phyloP scores from a whole-genome alignment of 2,113 vertebrate genomes.

The Pterophyllum scalare region DNA sequence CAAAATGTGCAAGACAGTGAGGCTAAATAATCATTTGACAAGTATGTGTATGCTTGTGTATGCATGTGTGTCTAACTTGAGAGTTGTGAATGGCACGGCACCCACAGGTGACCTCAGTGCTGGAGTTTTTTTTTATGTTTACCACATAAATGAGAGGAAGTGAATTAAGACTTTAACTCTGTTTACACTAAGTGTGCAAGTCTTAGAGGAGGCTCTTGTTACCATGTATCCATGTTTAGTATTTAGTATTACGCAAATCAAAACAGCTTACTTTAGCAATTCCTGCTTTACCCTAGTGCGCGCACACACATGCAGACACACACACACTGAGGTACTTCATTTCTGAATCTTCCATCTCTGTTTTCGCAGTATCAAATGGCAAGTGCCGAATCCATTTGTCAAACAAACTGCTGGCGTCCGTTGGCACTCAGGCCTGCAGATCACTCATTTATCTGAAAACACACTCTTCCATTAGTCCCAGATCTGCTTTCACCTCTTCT shows the following conservation, averaged over 20 bases:
- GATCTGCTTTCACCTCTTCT: slow-evolving; percentile 74
- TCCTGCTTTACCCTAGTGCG: slow-evolving; percentile 28
- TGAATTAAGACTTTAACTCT: slow-evolving; percentile 12
- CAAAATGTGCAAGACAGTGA: background rate
- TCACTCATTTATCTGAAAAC: slow-evolving; percentile 67
- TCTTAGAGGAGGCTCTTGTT: background rate
- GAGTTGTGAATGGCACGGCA: slow-evolving; percentile 45
- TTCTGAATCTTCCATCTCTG: slow-evolving; percentile 56
- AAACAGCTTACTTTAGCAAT: slow-evolving; percentile 47
- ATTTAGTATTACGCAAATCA: slow-evolving; percentile 58
- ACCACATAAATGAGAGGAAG: slow-evolving; percentile 10
- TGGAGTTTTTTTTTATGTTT: background rate
- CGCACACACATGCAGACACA: background rate
- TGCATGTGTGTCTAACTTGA: background rate
- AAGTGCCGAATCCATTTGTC: slow-evolving; percentile 69
- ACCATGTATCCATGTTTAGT: slow-evolving; percentile 27
- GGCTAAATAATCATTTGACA: slow-evolving; percentile 3
- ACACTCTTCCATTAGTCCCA: slow-evolving; percentile 73
- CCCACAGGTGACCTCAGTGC: slow-evolving; percentile 17
- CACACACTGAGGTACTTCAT: slow-evolving; percentile 23
- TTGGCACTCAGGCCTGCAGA: slow-evolving; percentile 55
- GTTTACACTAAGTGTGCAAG: slow-evolving; percentile 10
- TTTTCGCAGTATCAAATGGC: slow-evolving; percentile 66
- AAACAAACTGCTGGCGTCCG: slow-evolving; percentile 57
- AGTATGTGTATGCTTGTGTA: background rate